Conservation (phyloP, 2,113 vertebrate genomes). For the Onychostoma macrolepis region DNA sequence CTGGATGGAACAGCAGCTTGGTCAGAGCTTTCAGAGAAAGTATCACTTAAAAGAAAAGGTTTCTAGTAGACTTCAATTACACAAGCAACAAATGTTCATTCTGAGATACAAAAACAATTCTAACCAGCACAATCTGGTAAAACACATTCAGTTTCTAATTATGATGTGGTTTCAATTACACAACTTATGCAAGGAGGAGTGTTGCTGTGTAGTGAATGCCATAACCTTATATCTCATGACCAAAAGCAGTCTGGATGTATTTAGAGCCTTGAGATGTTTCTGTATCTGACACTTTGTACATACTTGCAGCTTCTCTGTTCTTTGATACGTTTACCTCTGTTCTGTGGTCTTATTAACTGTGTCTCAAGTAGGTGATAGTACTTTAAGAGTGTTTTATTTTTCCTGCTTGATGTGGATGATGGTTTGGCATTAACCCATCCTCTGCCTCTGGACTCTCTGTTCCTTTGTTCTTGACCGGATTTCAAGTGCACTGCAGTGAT, state of each 20-base stretch:
- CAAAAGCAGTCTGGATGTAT: constrained; percentile 30
- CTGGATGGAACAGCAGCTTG: not conserved
- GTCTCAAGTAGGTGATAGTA: constrained; percentile 34
- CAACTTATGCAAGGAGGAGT: not conserved
- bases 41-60: not conserved
- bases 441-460: constrained; percentile 1
- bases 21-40: not conserved
- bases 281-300: constrained; percentile 43
- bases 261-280: constrained; percentile 28
- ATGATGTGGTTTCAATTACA: not conserved
- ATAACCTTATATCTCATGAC: constrained; percentile 34
- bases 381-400: constrained; percentile 32
- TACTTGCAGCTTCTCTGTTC: constrained; percentile 46
- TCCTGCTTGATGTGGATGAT: constrained; percentile 20
- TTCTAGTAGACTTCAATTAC: not conserved
- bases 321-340: constrained; percentile 18
- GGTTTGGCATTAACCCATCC: constrained; percentile 11
- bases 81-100: not conserved
- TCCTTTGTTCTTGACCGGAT: constrained; percentile 20
- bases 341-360: constrained; percentile 39
- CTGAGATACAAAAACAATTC: not conserved
- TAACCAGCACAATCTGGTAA: not conserved
- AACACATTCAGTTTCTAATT: not conserved
- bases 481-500: constrained; percentile 52
- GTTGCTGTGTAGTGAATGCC: constrained; percentile 20